Evolutionary conservation across 1,140 invertebrate genomes (phyloP), one percentile per base, ranked within the genome.

Genomic region (Hydropsyche tenuis): DNA sequence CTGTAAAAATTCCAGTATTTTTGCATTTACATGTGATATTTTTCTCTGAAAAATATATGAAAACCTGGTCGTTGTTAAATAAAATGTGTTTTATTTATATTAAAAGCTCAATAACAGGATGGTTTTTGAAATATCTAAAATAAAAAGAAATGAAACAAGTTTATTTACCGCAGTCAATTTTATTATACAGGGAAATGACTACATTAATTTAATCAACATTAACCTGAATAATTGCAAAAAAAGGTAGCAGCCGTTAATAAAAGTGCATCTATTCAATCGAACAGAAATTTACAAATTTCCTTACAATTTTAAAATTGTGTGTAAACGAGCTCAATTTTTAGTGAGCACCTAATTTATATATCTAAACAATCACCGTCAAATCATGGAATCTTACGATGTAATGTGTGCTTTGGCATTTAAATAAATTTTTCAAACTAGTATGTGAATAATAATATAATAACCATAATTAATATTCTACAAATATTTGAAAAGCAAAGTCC

Each of bases 401-500:
- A 77, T 53, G 72, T n/a, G n/a, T 77, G 73, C 76, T 77, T 77
- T 77, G 76, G 76, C 73, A 77, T 77, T 77, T 77, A 65, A 72
- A 77, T 75, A 53, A 72, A 62, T 70, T 46, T 74, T 75, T 75
- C 69, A 73, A 73, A 73, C 42, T 73, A 75, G 69, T 68, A 71
- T 76, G 75, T 69, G 53, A 76, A 73, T 74, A 74, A 77, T 60
- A 70, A 66, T 73, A 69, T 71, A 53, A 73, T 60, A 65, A 62
- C 64, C 12, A 64, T 69, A 71, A 46, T 62, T 64, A 72, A 69
- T 69, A 75, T 63, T 72, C 53, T 63, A 56, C 30, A n/a, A 65
- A 74, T 53, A 69, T 69, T 20, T 69, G 64, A 45, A 74, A 62
- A 70, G 63, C 48, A 65, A 43, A 48, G 37, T 69, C 25, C 60